phyloP scores from a whole-genome alignment of 2,113 vertebrate species.

The Hyperopisus bebe region DNA sequence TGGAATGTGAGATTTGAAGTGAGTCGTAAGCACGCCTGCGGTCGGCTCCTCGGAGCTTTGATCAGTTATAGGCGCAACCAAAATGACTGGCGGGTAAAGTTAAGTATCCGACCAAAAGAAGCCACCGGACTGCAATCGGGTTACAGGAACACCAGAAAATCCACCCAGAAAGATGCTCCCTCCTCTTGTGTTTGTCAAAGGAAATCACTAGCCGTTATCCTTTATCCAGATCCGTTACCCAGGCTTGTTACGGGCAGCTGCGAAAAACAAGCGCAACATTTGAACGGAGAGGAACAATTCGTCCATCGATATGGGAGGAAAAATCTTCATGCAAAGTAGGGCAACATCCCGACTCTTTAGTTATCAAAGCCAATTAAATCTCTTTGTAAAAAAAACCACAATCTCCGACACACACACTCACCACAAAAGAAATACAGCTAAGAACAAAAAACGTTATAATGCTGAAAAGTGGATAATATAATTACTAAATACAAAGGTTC shows the following conservation, averaged over 20 bases:
- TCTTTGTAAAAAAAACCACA: neutral
- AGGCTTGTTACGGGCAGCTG: slow-evolving; percentile 16
- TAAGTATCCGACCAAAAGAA: neutral
- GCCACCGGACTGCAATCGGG: neutral
- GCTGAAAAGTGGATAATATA: neutral
- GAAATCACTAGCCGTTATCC: neutral
- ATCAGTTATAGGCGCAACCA: neutral
- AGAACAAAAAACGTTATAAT: neutral
- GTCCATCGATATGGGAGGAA: neutral
- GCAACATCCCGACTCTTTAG: neutral
- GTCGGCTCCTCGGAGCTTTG: neutral
- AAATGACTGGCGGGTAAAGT: neutral
- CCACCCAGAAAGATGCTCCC: neutral
- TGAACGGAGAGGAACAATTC: neutral
- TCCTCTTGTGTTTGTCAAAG: neutral
- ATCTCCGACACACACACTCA: neutral
- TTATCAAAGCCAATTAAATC: neutral
- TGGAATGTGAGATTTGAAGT: neutral
- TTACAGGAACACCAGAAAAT: neutral
- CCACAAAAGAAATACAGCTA: neutral
- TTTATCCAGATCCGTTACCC: slow-evolving; percentile 8
- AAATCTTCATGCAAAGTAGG: slow-evolving; percentile 2
- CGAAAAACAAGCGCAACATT: slow-evolving; percentile 10
- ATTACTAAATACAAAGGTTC: neutral
- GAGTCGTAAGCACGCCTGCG: neutral